phyloP scores from a whole-genome alignment of 2,113 vertebrate species.

The Australoheros scitulus region DNA sequence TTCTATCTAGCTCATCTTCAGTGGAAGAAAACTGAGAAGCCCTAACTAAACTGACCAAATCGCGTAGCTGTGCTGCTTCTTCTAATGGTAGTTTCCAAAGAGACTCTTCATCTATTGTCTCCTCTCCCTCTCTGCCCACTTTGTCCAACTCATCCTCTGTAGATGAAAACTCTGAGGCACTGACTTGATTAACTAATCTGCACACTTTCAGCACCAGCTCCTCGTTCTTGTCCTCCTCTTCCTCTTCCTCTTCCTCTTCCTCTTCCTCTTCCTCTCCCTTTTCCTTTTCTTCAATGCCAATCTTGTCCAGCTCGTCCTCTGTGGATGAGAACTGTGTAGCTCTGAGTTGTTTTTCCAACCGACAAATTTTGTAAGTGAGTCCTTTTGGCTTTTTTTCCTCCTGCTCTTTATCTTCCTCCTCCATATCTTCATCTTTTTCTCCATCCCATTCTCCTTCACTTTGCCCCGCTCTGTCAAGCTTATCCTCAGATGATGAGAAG shows the following conservation, averaged over 20 bases:
- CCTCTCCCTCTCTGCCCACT: slow-evolving; percentile 36
- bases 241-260: neutral
- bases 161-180: slow-evolving; percentile 64
- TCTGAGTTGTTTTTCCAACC: slow-evolving; percentile 52
- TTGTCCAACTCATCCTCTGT: slow-evolving; percentile 72
- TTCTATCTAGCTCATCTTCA: slow-evolving; percentile 63
- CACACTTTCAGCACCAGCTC: slow-evolving; percentile 59
- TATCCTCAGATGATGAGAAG: slow-evolving; percentile 63
- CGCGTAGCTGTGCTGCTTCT: slow-evolving; percentile 21
- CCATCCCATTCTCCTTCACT: slow-evolving; percentile 46
- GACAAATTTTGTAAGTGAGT: slow-evolving; percentile 52
- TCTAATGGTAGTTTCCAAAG: slow-evolving; percentile 55
- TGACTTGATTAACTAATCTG: slow-evolving; percentile 52
- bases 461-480: slow-evolving; percentile 25
- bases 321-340: slow-evolving; percentile 70
- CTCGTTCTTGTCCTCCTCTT: slow-evolving; percentile 9
- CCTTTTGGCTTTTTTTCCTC: slow-evolving; percentile 3
- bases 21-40: slow-evolving; percentile 69
- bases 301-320: slow-evolving; percentile 69
- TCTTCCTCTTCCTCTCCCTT: neutral
- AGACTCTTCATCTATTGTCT: slow-evolving; percentile 21
- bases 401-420: slow-evolving; percentile 2
- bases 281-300: slow-evolving; percentile 31
- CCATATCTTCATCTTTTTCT: slow-evolving; percentile 7
- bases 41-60: slow-evolving; percentile 60